phyloP scores from a whole-genome alignment of 2,113 vertebrate genomes.

The Laterallus jamaicensis region DNA sequence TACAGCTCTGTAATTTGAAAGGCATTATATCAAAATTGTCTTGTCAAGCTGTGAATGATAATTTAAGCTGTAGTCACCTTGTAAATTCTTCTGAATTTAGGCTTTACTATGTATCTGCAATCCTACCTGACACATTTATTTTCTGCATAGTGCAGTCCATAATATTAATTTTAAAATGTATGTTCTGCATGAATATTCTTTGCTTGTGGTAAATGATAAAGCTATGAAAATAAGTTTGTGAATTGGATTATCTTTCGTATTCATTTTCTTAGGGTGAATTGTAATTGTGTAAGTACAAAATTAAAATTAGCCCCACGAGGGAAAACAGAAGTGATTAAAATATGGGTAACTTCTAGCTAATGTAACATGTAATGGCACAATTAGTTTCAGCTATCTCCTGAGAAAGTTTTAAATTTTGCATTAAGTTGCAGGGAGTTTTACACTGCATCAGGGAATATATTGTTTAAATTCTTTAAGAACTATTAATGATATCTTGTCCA shows the following conservation, averaged over 20 bases:
- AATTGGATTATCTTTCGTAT: background rate
- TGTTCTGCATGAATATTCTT: background rate
- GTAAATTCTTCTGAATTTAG: background rate
- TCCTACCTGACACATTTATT: background rate
- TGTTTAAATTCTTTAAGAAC: background rate
- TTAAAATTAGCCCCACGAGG: background rate
- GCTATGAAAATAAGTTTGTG: background rate
- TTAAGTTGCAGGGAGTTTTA: background rate
- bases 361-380: background rate
- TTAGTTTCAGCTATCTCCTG: background rate
- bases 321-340: slow-evolving; percentile 7
- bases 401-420: background rate
- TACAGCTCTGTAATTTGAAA: background rate
- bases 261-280: background rate
- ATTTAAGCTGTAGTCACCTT: background rate
- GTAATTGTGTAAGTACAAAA: slow-evolving; percentile 23
- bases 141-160: background rate
- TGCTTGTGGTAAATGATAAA: background rate
- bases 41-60: background rate
- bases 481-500: background rate
- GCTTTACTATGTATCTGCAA: background rate
- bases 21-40: background rate
- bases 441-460: background rate
- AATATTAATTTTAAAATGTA: background rate
- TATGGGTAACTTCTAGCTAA: background rate